Conservation (phyloP, 2,113 vertebrate species). For the Miniopterus natalensis region DNA sequence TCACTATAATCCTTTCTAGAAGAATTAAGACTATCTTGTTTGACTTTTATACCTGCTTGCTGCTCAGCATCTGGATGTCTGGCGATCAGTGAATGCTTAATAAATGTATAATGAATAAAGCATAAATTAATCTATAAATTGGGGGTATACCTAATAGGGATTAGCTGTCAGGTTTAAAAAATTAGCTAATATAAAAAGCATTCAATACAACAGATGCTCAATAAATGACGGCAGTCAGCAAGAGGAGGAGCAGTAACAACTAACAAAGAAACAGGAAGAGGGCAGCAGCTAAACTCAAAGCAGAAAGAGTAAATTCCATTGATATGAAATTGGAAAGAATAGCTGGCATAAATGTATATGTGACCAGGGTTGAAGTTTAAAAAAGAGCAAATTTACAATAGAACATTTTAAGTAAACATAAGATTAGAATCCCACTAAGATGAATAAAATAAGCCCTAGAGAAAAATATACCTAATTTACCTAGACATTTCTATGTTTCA, state of each 20-base stretch:
- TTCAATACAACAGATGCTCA: not conserved
- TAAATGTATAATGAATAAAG: constrained; percentile 51
- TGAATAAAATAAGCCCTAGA: constrained; percentile 34
- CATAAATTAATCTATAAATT: constrained; percentile 26
- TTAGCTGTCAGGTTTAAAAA: constrained; percentile 37
- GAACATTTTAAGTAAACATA: constrained; percentile 23
- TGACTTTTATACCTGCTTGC: not conserved
- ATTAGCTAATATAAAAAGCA: not conserved
- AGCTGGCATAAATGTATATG: constrained; percentile 9
- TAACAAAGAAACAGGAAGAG: not conserved
- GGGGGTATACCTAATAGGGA: not conserved
- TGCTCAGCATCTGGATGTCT: constrained; percentile 1
- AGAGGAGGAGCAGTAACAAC: not conserved
- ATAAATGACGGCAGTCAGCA: not conserved
- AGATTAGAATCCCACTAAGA: constrained; percentile 38
- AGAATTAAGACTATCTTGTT: constrained; percentile 8
- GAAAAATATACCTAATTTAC: constrained; percentile 41
- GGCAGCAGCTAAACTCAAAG: not conserved
- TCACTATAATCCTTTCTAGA: constrained; percentile 12
- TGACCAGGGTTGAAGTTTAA: not conserved
- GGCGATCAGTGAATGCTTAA: constrained; percentile 11
- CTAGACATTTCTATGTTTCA: not conserved
- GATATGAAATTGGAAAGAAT: not conserved
- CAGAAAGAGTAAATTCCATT: constrained; percentile 12
- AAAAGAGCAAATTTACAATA: constrained; percentile 33